A percentile compares a stretch with the other conserved stretches of the same genome.
phyloP scores from a whole-genome alignment of 1,140 invertebrate genomes.

The Drosophila tristis region DNA sequence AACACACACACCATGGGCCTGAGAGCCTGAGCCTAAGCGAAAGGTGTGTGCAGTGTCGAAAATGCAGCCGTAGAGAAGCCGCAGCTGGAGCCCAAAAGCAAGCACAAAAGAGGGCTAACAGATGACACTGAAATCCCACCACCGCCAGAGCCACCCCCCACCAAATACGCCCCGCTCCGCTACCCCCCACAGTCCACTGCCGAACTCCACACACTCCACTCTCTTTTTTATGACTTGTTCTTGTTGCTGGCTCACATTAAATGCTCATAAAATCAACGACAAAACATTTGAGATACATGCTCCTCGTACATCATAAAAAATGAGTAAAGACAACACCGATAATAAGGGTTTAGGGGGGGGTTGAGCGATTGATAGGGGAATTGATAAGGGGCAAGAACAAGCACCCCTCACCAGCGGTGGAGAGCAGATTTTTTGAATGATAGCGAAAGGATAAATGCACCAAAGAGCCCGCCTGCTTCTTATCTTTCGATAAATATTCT shows the following conservation, averaged over 20 bases:
- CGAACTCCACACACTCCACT: not conserved
- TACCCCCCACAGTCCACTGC: not conserved
- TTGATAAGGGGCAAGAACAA: too few relatives aligned
- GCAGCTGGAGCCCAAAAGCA: slow-evolving; percentile 4
- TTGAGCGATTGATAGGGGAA: too few relatives aligned
- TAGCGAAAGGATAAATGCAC: too few relatives aligned
- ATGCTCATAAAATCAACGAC: slow-evolving; percentile 62
- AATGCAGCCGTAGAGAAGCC: slow-evolving; percentile 25
- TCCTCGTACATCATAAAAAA: slow-evolving; percentile 31
- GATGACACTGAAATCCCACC: slow-evolving; percentile 11
- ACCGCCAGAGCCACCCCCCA: not conserved
- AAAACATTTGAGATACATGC: slow-evolving; percentile 33
- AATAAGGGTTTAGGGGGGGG: slow-evolving; percentile 5
- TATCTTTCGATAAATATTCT: too few relatives aligned
- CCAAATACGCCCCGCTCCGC: not conserved
- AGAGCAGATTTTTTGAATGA: too few relatives aligned
- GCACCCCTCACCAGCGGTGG: too few relatives aligned
- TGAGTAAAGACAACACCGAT: slow-evolving; percentile 22
- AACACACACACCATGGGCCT: slow-evolving; percentile 12
- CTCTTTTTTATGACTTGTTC: slow-evolving; percentile 16
- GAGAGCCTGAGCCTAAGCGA: slow-evolving; percentile 11
- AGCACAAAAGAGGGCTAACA: slow-evolving; percentile 10
- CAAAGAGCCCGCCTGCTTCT: too few relatives aligned
- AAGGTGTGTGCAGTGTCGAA: slow-evolving; percentile 47
- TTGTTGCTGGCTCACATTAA: slow-evolving; percentile 51